Percentiles rank a stretch among this genome's conserved stretches.
Conservation (phyloP, 2,888 invertebrate species). For the Aphodius granarius region DNA sequence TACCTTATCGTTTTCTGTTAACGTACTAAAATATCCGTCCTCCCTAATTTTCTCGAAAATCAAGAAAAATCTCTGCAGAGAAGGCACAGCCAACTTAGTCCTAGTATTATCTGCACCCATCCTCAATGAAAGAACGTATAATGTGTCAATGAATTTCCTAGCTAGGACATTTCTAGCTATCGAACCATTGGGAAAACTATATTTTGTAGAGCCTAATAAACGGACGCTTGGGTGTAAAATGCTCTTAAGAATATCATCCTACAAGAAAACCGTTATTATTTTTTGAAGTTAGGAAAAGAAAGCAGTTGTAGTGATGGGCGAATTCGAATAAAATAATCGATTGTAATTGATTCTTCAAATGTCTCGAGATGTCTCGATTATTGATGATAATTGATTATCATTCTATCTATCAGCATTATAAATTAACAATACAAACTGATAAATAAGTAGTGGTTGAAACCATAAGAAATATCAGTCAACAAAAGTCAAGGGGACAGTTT, state of each 20-base stretch:
- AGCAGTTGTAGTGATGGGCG: no score
- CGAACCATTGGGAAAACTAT: conserved; percentile 81
- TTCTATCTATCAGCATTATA: no score
- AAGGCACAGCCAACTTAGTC: conserved; percentile 71
- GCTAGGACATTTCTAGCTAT: conserved; percentile 74
- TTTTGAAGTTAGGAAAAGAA: neutral
- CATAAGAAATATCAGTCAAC: no score
- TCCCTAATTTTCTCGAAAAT: conserved; percentile 70
- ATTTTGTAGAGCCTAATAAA: conserved; percentile 76
- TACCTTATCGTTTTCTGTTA: conserved; percentile 17
- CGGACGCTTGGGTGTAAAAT: conserved; percentile 83
- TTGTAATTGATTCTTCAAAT: no score
- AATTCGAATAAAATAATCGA: no score
- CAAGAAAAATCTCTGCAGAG: conserved; percentile 74
- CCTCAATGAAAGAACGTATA: conserved; percentile 77
- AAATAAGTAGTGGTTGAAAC: no score
- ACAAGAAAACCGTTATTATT: conserved; percentile 38
- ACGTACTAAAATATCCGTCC: conserved; percentile 16
- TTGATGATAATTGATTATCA: no score
- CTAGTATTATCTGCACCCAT: conserved; percentile 79
- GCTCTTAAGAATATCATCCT: conserved; percentile 84
- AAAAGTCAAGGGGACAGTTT: no score
- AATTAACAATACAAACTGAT: no score
- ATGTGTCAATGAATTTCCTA: conserved; percentile 78
- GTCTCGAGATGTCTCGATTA: no score